A percentile compares a stretch with the other conserved stretches of the same genome.
phyloP scores from a whole-genome alignment of 1,140 invertebrate genomes.

The Homarus americanus region DNA sequence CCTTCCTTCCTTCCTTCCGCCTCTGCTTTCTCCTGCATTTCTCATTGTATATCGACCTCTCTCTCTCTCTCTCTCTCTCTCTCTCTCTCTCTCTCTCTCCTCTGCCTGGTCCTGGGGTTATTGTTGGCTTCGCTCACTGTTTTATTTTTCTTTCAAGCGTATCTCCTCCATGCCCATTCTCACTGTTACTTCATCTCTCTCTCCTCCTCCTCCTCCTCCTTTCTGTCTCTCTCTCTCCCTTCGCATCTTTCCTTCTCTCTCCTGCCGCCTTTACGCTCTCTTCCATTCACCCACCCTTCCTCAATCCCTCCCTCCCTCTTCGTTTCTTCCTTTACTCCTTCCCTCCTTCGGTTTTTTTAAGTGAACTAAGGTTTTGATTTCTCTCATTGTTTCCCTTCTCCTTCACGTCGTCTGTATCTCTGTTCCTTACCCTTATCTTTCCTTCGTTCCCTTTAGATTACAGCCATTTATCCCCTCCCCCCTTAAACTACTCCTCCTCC shows the following conservation, averaged over 20 bases:
- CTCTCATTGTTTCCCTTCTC: too few species aligned
- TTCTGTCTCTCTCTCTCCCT: neutral
- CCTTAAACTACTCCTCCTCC: neutral
- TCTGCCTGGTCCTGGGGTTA: too few species aligned
- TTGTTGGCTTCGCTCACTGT: neutral
- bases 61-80: constrained; percentile 3
- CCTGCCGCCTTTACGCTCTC: neutral
- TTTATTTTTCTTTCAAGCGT: neutral
- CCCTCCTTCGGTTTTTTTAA: too few species aligned
- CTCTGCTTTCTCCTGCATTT: neutral
- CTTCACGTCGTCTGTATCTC: too few species aligned
- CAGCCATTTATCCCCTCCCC: neutral
- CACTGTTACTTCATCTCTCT: neutral
- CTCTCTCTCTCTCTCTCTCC: neutral
- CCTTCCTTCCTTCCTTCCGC: constrained; percentile 21
- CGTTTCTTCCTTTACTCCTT: neutral
- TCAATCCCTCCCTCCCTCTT: neutral
- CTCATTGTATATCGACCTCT: neutral
- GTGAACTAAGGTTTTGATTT: too few species aligned
- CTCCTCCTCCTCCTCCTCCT: neutral
- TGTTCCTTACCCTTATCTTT: neutral
- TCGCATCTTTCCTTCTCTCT: neutral
- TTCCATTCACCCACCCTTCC: neutral
- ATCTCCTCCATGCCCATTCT: neutral
- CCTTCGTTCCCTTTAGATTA: too few species aligned